phyloP scores from a whole-genome alignment of 2,888 invertebrate genomes.

The Zhengitettix transpicula region DNA sequence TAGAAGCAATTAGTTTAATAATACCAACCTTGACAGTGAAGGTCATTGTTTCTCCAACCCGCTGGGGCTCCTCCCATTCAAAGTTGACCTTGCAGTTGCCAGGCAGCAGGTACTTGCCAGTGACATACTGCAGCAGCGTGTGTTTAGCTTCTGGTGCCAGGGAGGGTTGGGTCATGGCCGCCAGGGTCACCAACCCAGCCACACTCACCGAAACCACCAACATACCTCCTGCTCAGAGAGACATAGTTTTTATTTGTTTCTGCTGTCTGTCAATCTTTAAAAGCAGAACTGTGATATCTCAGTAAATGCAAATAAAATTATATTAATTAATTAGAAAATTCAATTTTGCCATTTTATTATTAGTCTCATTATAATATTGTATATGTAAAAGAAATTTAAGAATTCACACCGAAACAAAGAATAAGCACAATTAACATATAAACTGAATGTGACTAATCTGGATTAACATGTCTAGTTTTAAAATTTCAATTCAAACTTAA shows the following conservation, averaged over 20 bases:
- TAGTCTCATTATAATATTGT: too few relatives aligned
- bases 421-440: neutral
- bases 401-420: too few relatives aligned
- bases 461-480: too few relatives aligned
- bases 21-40: constrained; percentile 53
- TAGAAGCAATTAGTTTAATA: too few relatives aligned
- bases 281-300: too few relatives aligned
- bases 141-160: constrained; percentile 81
- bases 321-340: too few relatives aligned
- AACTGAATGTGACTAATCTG: neutral
- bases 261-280: too few relatives aligned
- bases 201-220: constrained; percentile 78
- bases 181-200: constrained; percentile 73
- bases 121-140: constrained; percentile 77
- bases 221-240: constrained; percentile 52
- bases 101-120: constrained; percentile 77
- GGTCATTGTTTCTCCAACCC: constrained; percentile 81
- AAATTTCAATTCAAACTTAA: too few relatives aligned
- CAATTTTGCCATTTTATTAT: too few relatives aligned
- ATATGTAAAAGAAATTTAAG: too few relatives aligned
- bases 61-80: constrained; percentile 81
- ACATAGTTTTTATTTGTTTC: neutral
- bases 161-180: constrained; percentile 81
- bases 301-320: too few relatives aligned
- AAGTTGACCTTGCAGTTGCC: constrained; percentile 75